phyloP scores from a whole-genome alignment of 2,797 vertebrate genomes.

The Mallotus villosus region DNA sequence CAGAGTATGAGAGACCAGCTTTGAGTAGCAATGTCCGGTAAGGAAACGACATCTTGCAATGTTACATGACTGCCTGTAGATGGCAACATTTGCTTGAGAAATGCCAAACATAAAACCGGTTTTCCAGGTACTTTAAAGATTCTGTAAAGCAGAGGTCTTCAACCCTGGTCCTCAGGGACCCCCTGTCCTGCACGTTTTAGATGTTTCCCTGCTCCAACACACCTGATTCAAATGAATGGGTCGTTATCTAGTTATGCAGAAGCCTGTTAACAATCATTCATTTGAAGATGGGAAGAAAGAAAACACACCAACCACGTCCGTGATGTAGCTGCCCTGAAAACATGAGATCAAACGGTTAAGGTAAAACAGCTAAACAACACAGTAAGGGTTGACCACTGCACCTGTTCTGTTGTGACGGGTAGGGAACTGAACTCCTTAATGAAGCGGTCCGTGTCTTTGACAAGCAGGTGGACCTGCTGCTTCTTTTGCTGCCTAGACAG shows the following conservation, averaged over 20 bases:
- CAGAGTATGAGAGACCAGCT: not conserved
- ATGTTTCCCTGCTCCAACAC: too few relatives aligned
- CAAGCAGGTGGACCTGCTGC: slow-evolving; percentile 89
- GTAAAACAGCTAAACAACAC: not conserved
- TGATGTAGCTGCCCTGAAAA: not conserved
- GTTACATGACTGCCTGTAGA: not conserved
- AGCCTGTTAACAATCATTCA: too few relatives aligned
- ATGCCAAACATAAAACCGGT: not conserved
- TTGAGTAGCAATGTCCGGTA: not conserved
- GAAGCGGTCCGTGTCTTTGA: slow-evolving; percentile 92
- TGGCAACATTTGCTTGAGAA: not conserved
- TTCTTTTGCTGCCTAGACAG: slow-evolving; percentile 87
- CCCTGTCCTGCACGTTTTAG: too few relatives aligned
- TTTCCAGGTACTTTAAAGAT: not conserved
- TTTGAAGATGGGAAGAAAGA: too few relatives aligned
- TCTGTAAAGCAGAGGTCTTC: too few relatives aligned
- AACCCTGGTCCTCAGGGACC: too few relatives aligned
- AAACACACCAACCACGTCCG: too few relatives aligned
- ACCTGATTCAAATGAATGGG: too few relatives aligned
- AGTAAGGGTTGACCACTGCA: slow-evolving; percentile 46
- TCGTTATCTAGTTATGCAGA: too few relatives aligned
- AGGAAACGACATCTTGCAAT: not conserved
- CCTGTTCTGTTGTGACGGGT: slow-evolving; percentile 88
- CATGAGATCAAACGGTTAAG: not conserved
- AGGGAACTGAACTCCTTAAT: slow-evolving; percentile 90